Base-by-base conservation (phyloP, 2,888 invertebrate species). In the Pelosia muscerda region DNA sequence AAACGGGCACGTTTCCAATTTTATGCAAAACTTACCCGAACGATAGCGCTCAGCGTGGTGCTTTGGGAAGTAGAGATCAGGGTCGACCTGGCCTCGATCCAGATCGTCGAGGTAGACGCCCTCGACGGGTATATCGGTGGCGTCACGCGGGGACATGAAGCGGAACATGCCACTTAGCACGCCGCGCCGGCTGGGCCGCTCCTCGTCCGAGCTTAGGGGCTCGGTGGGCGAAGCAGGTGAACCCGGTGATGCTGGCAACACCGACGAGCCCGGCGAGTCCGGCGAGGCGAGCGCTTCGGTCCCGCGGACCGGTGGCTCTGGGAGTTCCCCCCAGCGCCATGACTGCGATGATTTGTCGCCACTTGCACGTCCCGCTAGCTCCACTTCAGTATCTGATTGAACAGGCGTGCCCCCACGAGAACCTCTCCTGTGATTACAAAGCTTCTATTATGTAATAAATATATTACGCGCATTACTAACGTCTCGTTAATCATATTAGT, bases 301-400 rank as follows among this genome's bases (percentile, higher is more conserved):
- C 0, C 78, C 85, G 4, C 93, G 87, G 55, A 92, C 89, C 1
- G 92, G 94, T 23, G 95, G 95, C 78, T 93, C 95, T 0, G 98
- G 98, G 77, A 98, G 92, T 88, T 98, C 98, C 25, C 98, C 98
- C 98, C 98, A 98, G 78, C 97, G 96, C 98, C 98, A 98, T 67
- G 97, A 97, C 86, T 97, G 97, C 68, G 94, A 95, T 26, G 90
- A 91, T 85, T 96, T 95, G 79, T 94, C 94, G 2, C 90, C 92
- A 26, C 77, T 85, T n/a, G 79, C 81, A 15, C 89, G 86, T 66
- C 88, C 94, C 72, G 96, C 96, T 84, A 96, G 94, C 91, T 99
- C 99, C 85, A 98, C 97, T 88, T 99, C 99, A 0, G 99, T 98
- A 91, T 99, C 99, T 56, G 99, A 99, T 89, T 98, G 98, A 72